A percentile compares a stretch with the other conserved stretches of the same genome.
Conservation (phyloP, 2,888 invertebrate genomes). For the Rosalia funebris region DNA sequence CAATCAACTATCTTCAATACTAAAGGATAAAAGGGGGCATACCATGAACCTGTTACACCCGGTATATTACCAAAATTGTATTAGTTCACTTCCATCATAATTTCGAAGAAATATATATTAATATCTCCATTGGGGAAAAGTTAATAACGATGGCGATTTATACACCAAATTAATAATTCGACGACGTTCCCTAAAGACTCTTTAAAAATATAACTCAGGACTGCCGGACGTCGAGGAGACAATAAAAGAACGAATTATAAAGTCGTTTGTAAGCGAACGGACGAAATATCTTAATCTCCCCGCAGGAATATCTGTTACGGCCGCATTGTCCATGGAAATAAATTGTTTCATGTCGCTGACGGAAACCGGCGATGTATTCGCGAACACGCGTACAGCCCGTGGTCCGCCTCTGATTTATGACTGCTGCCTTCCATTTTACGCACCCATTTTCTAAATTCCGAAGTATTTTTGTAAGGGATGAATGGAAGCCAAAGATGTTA, state of each 20-base stretch:
- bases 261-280: conserved; percentile 17
- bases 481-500: conserved; percentile 12
- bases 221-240: not conserved
- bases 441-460: conserved; percentile 21
- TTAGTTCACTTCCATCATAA: no score
- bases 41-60: no score
- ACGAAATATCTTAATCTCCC: conserved; percentile 12
- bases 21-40: no score
- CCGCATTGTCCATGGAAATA: not conserved
- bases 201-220: conserved; percentile 5
- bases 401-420: conserved; percentile 19
- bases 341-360: conserved; percentile 11
- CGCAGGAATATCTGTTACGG: not conserved
- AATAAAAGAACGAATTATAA: conserved; percentile 18
- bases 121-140: no score
- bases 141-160: no score
- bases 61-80: no score
- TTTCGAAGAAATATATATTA: no score
- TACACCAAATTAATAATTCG: no score
- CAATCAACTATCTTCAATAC: no score
- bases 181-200: not conserved
- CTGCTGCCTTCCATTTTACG: conserved; percentile 20
- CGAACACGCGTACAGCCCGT: conserved; percentile 8
- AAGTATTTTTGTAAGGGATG: conserved; percentile 15
- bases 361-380: conserved; percentile 9